Evolutionary conservation across 2,888 invertebrate species (phyloP), one percentile per base, ranked within the genome.

Genomic region (Tetramorium bicarinatum): DNA sequence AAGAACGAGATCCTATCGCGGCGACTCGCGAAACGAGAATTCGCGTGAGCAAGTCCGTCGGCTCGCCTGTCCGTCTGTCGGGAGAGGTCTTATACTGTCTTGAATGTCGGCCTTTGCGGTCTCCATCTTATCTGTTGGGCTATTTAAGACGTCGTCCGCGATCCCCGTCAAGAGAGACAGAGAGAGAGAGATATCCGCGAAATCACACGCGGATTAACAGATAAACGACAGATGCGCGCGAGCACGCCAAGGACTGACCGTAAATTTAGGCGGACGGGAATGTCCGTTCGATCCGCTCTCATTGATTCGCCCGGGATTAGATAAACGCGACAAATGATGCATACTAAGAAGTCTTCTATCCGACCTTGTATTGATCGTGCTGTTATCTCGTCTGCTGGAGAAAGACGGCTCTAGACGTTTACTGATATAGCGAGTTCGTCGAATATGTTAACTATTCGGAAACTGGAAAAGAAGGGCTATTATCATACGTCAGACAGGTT

Each of bases 11-110:
- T 90, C 54, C 56, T 90, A 90, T 88, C 71, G 83, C 56, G 56
- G 34, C 29, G 25, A 41, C 82, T 86, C 79, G 90, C 87, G 85
- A 88, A 89, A 88, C 82, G 88, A 79, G 88, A 90, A 90, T 88
- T 89, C 87, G 87, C 90, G 88, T 89, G 90, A 85, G 84, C 69
- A 74, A 56, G 71, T 34, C 47, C 72, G 62, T 85, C 64, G 25
- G 76, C 66, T 41, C 64, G 38, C 54, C 59, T 13, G 21, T n/a
- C 66, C 38, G 21, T 71, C 64, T 13, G 64, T 21, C 66, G 67
- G 25, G 66, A 66, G 82, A 75, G 66, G 67, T 87, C 75, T 79
- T 72, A 56, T 71, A 79, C 69, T 75, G 62, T 67, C 59, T 72
- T 75, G 84, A 67, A 82, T 89, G 83, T 82, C 83, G 79, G 82